Evolutionary conservation across 1,140 invertebrate species (phyloP).

Genomic region (Drosophila santomea): DNA sequence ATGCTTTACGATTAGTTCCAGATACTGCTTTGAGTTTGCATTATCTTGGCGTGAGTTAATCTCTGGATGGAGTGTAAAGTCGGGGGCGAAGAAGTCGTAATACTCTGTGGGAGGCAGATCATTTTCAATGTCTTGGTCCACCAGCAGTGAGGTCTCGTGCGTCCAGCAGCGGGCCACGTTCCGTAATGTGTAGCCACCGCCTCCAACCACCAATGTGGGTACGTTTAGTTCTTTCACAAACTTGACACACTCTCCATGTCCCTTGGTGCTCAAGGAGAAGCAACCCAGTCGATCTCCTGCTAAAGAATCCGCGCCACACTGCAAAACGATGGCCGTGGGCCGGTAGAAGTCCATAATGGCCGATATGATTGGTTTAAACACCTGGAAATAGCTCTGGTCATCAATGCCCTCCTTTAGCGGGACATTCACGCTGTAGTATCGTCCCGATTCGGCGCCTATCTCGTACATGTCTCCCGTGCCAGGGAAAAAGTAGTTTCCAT

Average conservation of each 20-base stretch:
- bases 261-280: slow-evolving; percentile 87
- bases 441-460: slow-evolving; percentile 95
- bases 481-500: slow-evolving; percentile 99
- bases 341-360: slow-evolving; percentile 98
- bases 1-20: slow-evolving; percentile 94
- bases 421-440: slow-evolving; percentile 98
- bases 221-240: slow-evolving; percentile 98
- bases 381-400: slow-evolving; percentile 95
- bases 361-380: slow-evolving; percentile 97
- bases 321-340: slow-evolving; percentile 98
- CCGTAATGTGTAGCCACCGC: slow-evolving; percentile 92
- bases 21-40: slow-evolving; percentile 95
- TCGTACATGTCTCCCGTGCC: slow-evolving; percentile 99
- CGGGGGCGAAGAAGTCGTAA: slow-evolving; percentile 97
- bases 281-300: slow-evolving; percentile 94
- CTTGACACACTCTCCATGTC: slow-evolving; percentile 98
- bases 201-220: slow-evolving; percentile 97
- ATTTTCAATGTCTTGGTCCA: slow-evolving; percentile 96
- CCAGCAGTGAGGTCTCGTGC: slow-evolving; percentile 97
- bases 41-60: slow-evolving; percentile 93
- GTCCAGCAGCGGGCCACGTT: slow-evolving; percentile 99
- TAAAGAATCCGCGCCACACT: slow-evolving; percentile 99
- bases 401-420: slow-evolving; percentile 98
- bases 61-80: slow-evolving; percentile 97
- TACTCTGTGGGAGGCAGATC: slow-evolving; percentile 97